These are phyloP conservation scores for Callionymus lyra DNA, from an alignment of 2,113 vertebrate species.

Conservation along the genomic window DNA sequence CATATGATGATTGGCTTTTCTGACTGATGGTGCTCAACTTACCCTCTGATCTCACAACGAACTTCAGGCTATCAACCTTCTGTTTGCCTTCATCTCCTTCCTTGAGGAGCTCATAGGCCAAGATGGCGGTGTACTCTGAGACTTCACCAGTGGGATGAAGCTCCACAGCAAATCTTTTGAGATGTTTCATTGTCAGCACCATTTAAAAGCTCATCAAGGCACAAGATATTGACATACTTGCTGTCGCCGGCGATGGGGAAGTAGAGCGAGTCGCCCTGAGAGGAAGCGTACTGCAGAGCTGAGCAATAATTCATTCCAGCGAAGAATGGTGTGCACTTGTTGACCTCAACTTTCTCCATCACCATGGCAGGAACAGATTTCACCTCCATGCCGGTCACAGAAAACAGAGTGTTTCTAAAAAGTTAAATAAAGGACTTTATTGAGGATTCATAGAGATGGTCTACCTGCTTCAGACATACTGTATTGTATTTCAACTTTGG, in stretches of 20 bases:
- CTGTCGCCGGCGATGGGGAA: conserved; percentile 79
- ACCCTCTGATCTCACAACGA: conserved; percentile 78
- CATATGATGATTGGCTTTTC: neutral
- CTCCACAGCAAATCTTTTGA: conserved; percentile 73
- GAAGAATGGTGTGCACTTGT: conserved; percentile 70
- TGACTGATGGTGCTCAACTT: conserved; percentile 23
- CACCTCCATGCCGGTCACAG: conserved; percentile 68
- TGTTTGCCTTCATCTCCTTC: conserved; percentile 55
- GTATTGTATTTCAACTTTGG: too few relatives aligned
- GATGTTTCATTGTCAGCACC: neutral
- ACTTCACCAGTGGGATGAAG: conserved; percentile 75
- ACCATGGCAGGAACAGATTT: conserved; percentile 62
- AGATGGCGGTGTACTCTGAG: conserved; percentile 75
- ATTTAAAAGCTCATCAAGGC: neutral
- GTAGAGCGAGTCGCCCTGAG: conserved; percentile 68
- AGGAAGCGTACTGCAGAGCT: conserved; percentile 62
- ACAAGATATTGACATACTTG: conserved; percentile 61
- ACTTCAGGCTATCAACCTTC: conserved; percentile 69
- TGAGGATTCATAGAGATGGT: too few relatives aligned
- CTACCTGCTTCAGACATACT: too few relatives aligned
- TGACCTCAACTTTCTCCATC: conserved; percentile 53
- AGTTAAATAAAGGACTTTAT: too few relatives aligned
- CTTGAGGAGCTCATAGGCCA: conserved; percentile 63
- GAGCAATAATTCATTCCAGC: conserved; percentile 76
- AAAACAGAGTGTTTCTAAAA: conserved; percentile 73